phyloP scores from a whole-genome alignment of 1,140 invertebrate species.

The Achatina immaculata region DNA sequence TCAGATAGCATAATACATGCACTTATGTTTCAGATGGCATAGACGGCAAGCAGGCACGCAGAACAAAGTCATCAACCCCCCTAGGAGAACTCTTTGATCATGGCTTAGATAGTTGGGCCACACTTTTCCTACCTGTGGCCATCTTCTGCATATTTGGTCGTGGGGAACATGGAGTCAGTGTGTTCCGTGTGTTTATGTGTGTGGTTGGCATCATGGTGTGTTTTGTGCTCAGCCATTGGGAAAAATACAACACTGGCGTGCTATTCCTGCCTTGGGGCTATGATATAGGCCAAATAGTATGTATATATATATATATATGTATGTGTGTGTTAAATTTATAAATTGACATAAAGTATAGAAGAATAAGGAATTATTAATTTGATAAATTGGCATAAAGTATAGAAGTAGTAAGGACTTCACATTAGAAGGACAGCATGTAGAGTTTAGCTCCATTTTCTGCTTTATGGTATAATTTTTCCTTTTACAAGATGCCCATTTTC shows the following conservation, averaged over 20 bases:
- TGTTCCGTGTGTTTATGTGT: constrained; percentile 78
- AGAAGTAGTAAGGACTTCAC: too few species aligned
- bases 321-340: too few species aligned
- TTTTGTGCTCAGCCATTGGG: constrained; percentile 96
- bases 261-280: constrained; percentile 97
- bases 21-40: constrained; percentile 72
- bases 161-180: constrained; percentile 71
- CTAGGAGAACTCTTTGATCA: constrained; percentile 75
- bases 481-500: too few species aligned
- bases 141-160: constrained; percentile 94
- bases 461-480: too few species aligned
- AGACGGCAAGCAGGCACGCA: constrained; percentile 75
- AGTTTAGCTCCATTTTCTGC: too few species aligned
- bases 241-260: constrained; percentile 97
- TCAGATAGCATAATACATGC: too few species aligned
- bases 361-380: too few species aligned
- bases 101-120: constrained; percentile 80
- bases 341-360: too few species aligned
- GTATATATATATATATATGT: constrained; percentile 42
- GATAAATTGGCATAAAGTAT: too few species aligned
- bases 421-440: too few species aligned
- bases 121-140: constrained; percentile 90
- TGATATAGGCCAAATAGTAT: constrained; percentile 91
- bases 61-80: constrained; percentile 72
- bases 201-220: constrained; percentile 91